Evolutionary conservation across 2,888 invertebrate species (phyloP).

Genomic region (Notodonta ziczac): DNA sequence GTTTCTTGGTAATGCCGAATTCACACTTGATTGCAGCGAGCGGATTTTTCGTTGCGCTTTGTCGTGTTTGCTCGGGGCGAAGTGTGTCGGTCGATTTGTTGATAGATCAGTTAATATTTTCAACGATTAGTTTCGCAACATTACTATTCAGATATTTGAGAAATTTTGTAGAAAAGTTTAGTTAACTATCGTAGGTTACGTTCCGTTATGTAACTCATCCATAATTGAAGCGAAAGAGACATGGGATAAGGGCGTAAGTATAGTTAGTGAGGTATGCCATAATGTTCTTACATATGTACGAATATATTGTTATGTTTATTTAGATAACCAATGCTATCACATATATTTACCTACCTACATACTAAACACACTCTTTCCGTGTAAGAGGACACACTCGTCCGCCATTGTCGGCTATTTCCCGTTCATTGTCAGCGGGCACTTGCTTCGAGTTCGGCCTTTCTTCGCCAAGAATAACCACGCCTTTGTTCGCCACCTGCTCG

Average conservation of each 20-base stretch:
- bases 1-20: constrained; percentile 24
- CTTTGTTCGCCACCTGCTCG: constrained; percentile 13
- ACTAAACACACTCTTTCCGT: background rate
- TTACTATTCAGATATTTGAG: no score
- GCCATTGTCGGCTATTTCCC: constrained; percentile 44
- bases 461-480: constrained; percentile 8
- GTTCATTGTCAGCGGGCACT: constrained; percentile 42
- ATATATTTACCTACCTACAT: constrained; percentile 4
- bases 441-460: constrained; percentile 39
- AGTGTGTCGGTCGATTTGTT: no score
- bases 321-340: background rate
- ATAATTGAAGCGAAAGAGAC: no score
- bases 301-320: background rate
- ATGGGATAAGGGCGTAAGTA: background rate
- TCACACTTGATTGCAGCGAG: constrained; percentile 38
- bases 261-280: background rate
- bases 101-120: no score
- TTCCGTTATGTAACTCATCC: background rate
- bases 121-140: no score
- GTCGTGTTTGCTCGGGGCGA: background rate
- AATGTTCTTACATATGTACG: background rate
- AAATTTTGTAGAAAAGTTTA: background rate
- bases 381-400: constrained; percentile 36
- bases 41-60: background rate
- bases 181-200: background rate